Evolutionary conservation across 2,888 invertebrate species (phyloP).

Genomic region (Rhagonycha lutea): DNA sequence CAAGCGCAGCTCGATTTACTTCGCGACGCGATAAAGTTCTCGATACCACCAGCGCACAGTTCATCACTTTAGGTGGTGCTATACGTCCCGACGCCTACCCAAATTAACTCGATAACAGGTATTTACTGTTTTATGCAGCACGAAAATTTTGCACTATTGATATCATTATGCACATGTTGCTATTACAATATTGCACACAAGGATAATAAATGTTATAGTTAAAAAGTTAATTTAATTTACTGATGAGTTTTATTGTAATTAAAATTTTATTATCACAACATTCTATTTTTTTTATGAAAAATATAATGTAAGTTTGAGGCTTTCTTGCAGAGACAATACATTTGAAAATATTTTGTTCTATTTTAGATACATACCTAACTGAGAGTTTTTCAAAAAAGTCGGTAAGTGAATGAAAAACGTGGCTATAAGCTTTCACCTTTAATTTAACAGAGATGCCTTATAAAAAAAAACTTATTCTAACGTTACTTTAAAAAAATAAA

Average conservation of each 20-base stretch:
- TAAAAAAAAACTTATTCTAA: not conserved
- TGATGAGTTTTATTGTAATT: not conserved
- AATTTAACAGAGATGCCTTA: not conserved
- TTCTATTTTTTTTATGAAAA: not conserved
- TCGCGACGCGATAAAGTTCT: constrained; percentile 21
- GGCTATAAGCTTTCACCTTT: not conserved
- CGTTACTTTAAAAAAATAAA: not conserved
- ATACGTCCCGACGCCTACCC: constrained; percentile 15
- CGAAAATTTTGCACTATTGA: constrained; percentile 12
- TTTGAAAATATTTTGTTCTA: not conserved
- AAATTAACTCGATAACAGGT: constrained; percentile 23
- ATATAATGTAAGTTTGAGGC: not conserved
- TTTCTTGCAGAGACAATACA: not conserved
- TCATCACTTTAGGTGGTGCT: constrained; percentile 18
- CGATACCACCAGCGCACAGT: constrained; percentile 28
- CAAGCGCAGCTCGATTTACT: constrained; percentile 26
- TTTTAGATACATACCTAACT: not conserved
- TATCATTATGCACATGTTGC: constrained; percentile 7
- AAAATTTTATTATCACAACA: not conserved
- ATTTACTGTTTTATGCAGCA: constrained; percentile 14
- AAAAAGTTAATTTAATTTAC: not conserved
- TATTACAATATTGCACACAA: not conserved
- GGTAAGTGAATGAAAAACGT: not conserved
- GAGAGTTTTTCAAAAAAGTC: not conserved
- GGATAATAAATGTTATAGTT: not conserved